These are phyloP conservation scores for Glaucopsyche alexis DNA, from an alignment of 2,888 invertebrate genomes.

Conservation along the genomic window DNA sequence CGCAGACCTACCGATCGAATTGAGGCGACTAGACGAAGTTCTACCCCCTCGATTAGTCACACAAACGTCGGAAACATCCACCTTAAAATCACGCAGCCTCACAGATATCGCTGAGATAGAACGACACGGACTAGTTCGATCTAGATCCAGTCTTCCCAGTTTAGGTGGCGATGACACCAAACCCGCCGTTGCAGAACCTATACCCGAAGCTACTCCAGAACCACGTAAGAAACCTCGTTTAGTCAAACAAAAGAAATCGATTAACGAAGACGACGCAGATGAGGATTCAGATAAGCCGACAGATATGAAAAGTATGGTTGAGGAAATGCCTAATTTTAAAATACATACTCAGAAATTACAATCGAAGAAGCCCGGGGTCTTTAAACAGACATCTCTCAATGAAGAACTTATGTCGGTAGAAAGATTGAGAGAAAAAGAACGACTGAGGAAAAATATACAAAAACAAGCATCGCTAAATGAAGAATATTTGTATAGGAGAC, in stretches of 20 bases:
- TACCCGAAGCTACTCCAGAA: conserved; percentile 54
- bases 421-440: conserved; percentile 89
- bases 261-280: conserved; percentile 86
- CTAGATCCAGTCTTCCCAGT: conserved; percentile 87
- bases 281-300: conserved; percentile 83
- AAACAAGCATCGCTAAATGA: conserved; percentile 94
- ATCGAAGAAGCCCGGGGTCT: conserved; percentile 80
- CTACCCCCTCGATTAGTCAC: conserved; percentile 71
- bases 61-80: conserved; percentile 79
- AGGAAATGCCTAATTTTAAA: conserved; percentile 84
- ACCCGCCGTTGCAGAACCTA: conserved; percentile 51
- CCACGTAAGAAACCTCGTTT: conserved; percentile 86
- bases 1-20: conserved; percentile 92
- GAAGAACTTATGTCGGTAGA: conserved; percentile 95
- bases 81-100: conserved; percentile 90
- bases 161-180: conserved; percentile 72
- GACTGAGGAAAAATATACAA: conserved; percentile 89
- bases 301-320: conserved; percentile 84
- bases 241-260: conserved; percentile 92
- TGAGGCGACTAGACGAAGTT: conserved; percentile 85
- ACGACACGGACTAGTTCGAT: conserved; percentile 84
- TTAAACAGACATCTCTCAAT: conserved; percentile 92
- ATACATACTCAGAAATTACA: conserved; percentile 69
- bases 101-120: conserved; percentile 90
- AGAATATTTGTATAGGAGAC: conserved; percentile 86